A percentile compares a stretch with the other conserved stretches of the same genome.
These are phyloP conservation scores for Allophyes oxyacanthae DNA, from an alignment of 2,888 invertebrate species.

Conservation along the genomic window DNA sequence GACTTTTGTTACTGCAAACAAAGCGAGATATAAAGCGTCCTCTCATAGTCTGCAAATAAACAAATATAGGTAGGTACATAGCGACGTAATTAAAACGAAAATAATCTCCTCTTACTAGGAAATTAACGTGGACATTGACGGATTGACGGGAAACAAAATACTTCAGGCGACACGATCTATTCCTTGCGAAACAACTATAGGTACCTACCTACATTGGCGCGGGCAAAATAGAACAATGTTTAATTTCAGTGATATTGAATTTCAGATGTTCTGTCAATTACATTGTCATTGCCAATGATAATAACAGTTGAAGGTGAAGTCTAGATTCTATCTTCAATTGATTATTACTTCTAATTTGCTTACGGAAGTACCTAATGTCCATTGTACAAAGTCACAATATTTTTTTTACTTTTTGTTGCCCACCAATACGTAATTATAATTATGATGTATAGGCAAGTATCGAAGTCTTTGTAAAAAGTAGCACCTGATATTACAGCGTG, in stretches of 20 bases:
- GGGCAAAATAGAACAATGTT: slow-evolving; percentile 8
- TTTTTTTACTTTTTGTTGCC: too few relatives aligned
- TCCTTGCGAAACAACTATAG: slow-evolving; percentile 38
- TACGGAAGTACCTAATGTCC: slow-evolving; percentile 11
- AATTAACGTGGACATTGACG: slow-evolving; percentile 70
- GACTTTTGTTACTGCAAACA: too few relatives aligned
- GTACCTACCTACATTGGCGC: slow-evolving; percentile 46
- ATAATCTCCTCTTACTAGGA: slow-evolving; percentile 54
- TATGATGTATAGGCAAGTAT: too few relatives aligned
- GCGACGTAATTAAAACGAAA: slow-evolving; percentile 29
- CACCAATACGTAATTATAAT: too few relatives aligned
- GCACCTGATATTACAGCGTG: neutral
- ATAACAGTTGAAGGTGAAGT: slow-evolving; percentile 28
- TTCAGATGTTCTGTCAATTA: slow-evolving; percentile 37
- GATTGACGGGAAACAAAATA: slow-evolving; percentile 72
- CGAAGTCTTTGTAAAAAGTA: neutral
- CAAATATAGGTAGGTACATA: neutral
- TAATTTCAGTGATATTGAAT: slow-evolving; percentile 39
- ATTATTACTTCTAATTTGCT: slow-evolving; percentile 6
- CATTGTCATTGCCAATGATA: slow-evolving; percentile 48
- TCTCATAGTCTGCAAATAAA: neutral
- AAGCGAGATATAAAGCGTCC: neutral
- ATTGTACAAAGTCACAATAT: slow-evolving; percentile 16
- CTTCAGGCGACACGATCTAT: slow-evolving; percentile 58
- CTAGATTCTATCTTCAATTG: slow-evolving; percentile 20